Conservation (phyloP, 2,797 vertebrate species). For the Parambassis ranga region DNA sequence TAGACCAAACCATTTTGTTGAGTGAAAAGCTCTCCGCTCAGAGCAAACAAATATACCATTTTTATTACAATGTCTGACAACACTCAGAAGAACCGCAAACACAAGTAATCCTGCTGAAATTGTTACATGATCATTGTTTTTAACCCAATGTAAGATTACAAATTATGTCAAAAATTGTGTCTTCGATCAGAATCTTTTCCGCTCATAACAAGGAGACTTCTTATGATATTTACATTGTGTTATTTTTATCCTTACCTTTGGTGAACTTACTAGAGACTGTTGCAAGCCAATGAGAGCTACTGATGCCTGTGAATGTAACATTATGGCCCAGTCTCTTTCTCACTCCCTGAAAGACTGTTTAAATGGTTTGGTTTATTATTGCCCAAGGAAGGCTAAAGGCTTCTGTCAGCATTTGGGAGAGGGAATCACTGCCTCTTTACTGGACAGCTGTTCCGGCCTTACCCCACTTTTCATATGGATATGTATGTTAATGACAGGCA, state of each 20-base stretch:
- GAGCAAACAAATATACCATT: constrained; percentile 49
- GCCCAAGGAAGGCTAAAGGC: constrained; percentile 95
- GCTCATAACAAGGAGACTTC: neutral
- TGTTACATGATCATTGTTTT: neutral
- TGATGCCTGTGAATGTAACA: constrained; percentile 88
- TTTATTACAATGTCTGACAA: constrained; percentile 9
- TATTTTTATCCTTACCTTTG: constrained; percentile 69
- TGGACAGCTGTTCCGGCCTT: constrained; percentile 99
- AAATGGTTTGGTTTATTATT: constrained; percentile 99
- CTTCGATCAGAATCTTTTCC: neutral
- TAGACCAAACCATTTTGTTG: constrained; percentile 71
- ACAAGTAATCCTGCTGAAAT: neutral
- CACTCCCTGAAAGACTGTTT: constrained; percentile 91
- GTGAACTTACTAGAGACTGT: constrained; percentile 86
- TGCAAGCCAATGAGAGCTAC: constrained; percentile 85
- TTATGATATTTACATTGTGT: constrained; percentile 50
- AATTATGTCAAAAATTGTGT: neutral
- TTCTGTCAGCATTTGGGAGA: constrained; percentile 97
- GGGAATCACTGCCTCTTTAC: constrained; percentile 92
- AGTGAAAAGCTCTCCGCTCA: constrained; percentile 61
- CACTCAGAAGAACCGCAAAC: neutral
- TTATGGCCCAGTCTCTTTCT: constrained; percentile 88
- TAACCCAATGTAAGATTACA: neutral
- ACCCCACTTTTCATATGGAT: constrained; percentile 99
- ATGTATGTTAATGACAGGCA: constrained; percentile 99